Conservation (phyloP, 2,888 invertebrate genomes). For the Phrixothrix hirtus region DNA sequence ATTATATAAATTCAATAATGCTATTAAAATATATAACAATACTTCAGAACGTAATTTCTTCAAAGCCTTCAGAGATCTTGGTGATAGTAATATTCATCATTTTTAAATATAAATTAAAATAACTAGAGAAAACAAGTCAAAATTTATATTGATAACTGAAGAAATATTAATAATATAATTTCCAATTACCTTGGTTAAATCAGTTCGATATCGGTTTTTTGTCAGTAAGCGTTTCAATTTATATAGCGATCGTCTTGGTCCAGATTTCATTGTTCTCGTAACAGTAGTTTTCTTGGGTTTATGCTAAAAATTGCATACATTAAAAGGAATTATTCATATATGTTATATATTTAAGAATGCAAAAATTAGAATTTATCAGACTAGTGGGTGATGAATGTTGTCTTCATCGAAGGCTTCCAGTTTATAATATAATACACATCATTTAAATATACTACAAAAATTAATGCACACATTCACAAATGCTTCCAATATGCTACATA, state of each 20-base stretch:
- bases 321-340: conserved; percentile 1
- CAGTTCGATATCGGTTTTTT: conserved; percentile 84
- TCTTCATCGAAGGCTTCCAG: conserved; percentile 40
- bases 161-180: conserved; percentile 17
- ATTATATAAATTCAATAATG: not conserved
- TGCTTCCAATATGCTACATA: too few species aligned
- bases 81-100: conserved; percentile 44
- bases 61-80: conserved; percentile 58
- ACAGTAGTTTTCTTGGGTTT: conserved; percentile 79
- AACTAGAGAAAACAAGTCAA: conserved; percentile 13
- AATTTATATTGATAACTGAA: too few species aligned
- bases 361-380: too few species aligned
- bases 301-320: conserved; percentile 54
- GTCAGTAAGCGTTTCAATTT: conserved; percentile 81
- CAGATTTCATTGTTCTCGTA: conserved; percentile 82
- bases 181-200: conserved; percentile 73
- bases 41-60: conserved; percentile 21
- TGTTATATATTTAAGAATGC: too few species aligned
- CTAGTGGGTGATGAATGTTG: conserved; percentile 39
- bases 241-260: conserved; percentile 82
- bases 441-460: too few species aligned
- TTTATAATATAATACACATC: too few species aligned
- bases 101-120: conserved; percentile 15
- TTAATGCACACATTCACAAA: not conserved
- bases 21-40: conserved; percentile 11